Base-by-base conservation (phyloP, 1,140 invertebrate genomes). In the Drosophila truncata region DNA sequence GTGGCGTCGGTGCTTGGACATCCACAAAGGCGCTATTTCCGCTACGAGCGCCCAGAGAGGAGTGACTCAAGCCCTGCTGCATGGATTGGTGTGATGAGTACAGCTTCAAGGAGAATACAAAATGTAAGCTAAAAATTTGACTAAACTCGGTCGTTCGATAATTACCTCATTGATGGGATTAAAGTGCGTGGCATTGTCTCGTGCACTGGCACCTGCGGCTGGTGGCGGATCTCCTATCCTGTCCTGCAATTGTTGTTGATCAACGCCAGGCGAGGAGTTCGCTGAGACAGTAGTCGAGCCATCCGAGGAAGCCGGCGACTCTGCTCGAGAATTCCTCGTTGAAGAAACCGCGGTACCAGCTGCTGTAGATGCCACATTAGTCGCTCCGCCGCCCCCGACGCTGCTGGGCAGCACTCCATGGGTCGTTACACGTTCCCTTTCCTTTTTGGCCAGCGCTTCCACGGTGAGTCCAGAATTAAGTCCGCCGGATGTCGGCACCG, bases 211-310 rank as follows among this genome's bases (percentile, higher is more conserved):
- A 20, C 10, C 18, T 37, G 39, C 18, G 4, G 50, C 39, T 4
- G 64, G 9, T 9, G 80, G 18, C 3, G 64, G 71, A 16, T 72
- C 73, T 0, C 62, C 64, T 20, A 90, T 78, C n/a, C 83, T 85
- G 93, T 95, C 93, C 59, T 95, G 94, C 44, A 95, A 94, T 47
- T 94, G 94, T 71, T 94, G 94, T 72, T 96, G 96, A 39, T 95
- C 95, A 29, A 95, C 93, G 7, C 94, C 95, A 3, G 96, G 96
- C 37, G 96, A 96, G 0, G 96, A 96, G n/a, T 96, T 96, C 0
- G 96, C 96, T 2, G 96, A 96, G 2, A 96, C 95, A 1, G 96
- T 97, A 0, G 96, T 96, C 1, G 96, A 96, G n/a, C 96, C 96
- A 49, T 93, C 93, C 20, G 93, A 93, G 8, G 91, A 93, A 14